Percentiles rank a stretch among this genome's conserved stretches.
phyloP scores from a whole-genome alignment of 2,797 vertebrate genomes.

The Anolis apletophallus region DNA sequence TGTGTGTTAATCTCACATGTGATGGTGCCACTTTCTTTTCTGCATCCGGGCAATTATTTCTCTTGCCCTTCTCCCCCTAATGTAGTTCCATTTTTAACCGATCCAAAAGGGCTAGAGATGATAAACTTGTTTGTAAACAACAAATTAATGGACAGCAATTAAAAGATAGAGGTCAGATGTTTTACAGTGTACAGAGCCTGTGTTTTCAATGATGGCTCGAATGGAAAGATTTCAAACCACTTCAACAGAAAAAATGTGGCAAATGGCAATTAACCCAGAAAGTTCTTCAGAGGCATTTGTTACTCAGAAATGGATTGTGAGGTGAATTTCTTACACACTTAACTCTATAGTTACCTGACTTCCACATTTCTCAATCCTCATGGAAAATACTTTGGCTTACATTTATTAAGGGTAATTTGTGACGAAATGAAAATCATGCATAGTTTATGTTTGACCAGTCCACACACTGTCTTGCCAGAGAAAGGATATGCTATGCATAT shows the following conservation, averaged over 20 bases:
- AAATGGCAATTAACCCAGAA: background rate
- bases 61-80: background rate
- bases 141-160: background rate
- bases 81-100: conserved; percentile 3
- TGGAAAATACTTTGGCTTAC: background rate
- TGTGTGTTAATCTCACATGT: background rate
- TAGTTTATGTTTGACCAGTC: too few species aligned
- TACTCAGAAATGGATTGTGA: background rate
- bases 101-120: background rate
- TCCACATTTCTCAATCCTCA: background rate
- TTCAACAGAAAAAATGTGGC: background rate
- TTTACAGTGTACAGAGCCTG: background rate
- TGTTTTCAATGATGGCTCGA: background rate
- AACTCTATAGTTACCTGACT: background rate
- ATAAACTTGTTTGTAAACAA: background rate
- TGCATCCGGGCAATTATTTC: background rate
- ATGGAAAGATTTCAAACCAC: background rate
- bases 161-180: background rate
- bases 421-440: too few species aligned
- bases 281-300: background rate
- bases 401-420: background rate
- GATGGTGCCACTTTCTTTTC: fast-evolving
- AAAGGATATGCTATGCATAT: too few species aligned
- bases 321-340: background rate
- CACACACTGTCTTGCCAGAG: too few species aligned